Base-by-base conservation (phyloP, 2,797 vertebrate genomes). In the Rhadinocentrus ornatus region DNA sequence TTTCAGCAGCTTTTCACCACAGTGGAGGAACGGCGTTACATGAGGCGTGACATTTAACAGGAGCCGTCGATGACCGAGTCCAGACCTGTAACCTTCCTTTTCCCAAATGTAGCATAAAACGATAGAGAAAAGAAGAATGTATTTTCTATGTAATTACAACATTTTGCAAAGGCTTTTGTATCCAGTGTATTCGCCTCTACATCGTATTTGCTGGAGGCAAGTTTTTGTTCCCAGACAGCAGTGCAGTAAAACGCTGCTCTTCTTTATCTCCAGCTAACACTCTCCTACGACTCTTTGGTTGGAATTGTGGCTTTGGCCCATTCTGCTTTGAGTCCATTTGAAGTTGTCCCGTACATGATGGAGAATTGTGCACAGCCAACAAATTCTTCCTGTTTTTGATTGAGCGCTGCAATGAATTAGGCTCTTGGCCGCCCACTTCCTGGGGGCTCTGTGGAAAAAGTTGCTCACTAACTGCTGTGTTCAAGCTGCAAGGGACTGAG, bases 391-490 rank as follows among this genome's bases (percentile, higher is more conserved):
- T 78, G 85, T 72, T 81, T 86, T 74, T 90, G 88, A 90, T 86
- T 76, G 86, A 90, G 79, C 68, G 7, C 78, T 88, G 86, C 79
- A 75, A 80, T 75, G 73, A 84, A 88, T 89, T 75, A 87, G 74
- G 62, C 69, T 79, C 53, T 74, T 84, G 83, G 80, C 80, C 79
- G 66, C 83, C 67, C 62, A 50, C 62, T 31, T 66, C 70, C 39
- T 32, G 68, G 56, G 16, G 73, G 64, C 50, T 59, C 31, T 27
- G 37, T 60, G 27, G 54, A 78, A 58, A 62, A 39, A 78, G 24
- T 18, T 27, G 48, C 66, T 66, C 62, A 50, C 73, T 66, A 41
- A 63, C 22, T 59, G 46, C n/a, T 1, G 1, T 68, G 56, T 66
- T 82, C n/a, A 35, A 66, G 60, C 78, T 71, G 26, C 34, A 3